Evolutionary conservation across 2,888 invertebrate species (phyloP), one percentile per base, ranked within the genome.

Genomic region (Patella pellucida): DNA sequence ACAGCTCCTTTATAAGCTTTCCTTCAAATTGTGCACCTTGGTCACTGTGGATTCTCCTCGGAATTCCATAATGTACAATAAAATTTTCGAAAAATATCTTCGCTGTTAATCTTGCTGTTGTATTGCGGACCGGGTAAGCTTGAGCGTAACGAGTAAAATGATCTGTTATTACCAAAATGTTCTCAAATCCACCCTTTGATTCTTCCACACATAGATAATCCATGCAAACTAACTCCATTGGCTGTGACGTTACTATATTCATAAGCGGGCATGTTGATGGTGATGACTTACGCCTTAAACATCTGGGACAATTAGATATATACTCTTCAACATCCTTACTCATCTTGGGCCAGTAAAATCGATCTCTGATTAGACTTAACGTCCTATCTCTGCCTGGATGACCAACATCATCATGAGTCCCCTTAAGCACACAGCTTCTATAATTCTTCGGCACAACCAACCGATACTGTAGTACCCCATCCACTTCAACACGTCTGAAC

Each of bases 291-390:
- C 76, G 67, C 67, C 74, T 75, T 2, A 80, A n/a, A 71, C 80
- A 80, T 15, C 27, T 3, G 72, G 78, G 78, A 50, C 69, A 31
- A 14, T 72, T 56, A 23, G 71, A 75, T 0, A 80, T 70, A n/a
- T 77, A 15, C 52, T 76, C 76, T n/a, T 78, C 77, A n/a, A n/a
- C 77, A 19, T 76, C 74, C 11, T 50, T 69, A 67, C 50, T 19
- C 80, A 82, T 82, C 2, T 71, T 68, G 23, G 82, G 82, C 82
- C 80, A 82, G 52, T 80, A 80, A 68, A 78, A 82, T n/a, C 82
- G 41, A 16, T 79, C 78, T 19, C 76, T 54, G 16, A 76, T 78
- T 14, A 80, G 52, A 19, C 67, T 51, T 15, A 80, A 27, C 7
- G 77, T 74, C 52, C 80, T 56, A 14, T 80, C 80, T 50, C 27